Evolutionary conservation across 2,888 invertebrate species (phyloP), one percentile per base, ranked within the genome.

Genomic region (Acheta domesticus): DNA sequence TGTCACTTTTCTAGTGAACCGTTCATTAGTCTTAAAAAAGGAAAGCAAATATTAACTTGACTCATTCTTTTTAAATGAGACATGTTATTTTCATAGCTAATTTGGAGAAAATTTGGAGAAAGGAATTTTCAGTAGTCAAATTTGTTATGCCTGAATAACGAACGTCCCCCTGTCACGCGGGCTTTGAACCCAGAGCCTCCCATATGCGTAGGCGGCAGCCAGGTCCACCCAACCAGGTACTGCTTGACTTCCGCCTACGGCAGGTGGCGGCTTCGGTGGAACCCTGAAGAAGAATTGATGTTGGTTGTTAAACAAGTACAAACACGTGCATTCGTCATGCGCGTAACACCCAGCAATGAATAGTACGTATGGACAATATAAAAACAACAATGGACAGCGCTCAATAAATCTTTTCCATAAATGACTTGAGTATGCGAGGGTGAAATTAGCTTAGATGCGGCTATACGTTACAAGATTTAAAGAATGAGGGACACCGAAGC

Each of bases 331-430:
- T 62, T 62, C 62, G 62, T 62, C 62, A 62, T 14, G 62, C 36
- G 36, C 8, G 36, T 36, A 36, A 36, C 36, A 36, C 36, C 36
- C 36, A 62, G 62, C n/a, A 19, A n/a, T n/a, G n/a, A n/a, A 62
- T 14, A 62, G 62, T 62, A 62, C 62, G 62, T 62, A 62, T 62
- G 62, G 62, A 62, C 14, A n/a, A 19, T 62, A 62, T 62, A 62
- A 62, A 62, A 62, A 62, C 62, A 19, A 62, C 62, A 62, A 62
- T 62, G 62, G 62, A 62, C 62, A n/a, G 62, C n/a, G 62, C 62
- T 14, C n/a, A n/a, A 62, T 62, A 62, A 62, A 62, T 62, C 62
- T 62, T 62, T 14, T 5, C 62, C 62, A 62, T 62, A 62, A 62
- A 62, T n/a, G 62, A 62, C 62, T n/a, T 62, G 16, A 19, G 62